Percentiles rank a stretch among this genome's conserved stretches.
These are phyloP conservation scores for Portevinia maculata DNA, from an alignment of 2,888 invertebrate genomes.

Conservation along the genomic window DNA sequence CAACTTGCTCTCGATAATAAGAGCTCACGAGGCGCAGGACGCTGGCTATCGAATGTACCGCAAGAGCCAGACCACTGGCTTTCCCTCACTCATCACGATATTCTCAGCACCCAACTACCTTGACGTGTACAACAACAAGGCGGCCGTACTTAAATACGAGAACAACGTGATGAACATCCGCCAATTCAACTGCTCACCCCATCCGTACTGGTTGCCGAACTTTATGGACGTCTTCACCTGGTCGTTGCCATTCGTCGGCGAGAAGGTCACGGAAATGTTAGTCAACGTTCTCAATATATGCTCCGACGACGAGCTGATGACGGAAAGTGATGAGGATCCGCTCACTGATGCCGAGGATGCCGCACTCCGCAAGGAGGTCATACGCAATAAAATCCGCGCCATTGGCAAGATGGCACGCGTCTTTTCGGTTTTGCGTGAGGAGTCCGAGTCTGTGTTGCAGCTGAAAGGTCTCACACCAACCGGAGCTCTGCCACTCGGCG, in stretches of 20 bases:
- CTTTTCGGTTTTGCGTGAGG: conserved; percentile 99
- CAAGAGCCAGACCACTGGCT: conserved; percentile 99
- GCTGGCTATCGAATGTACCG: conserved; percentile 99
- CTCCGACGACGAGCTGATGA: conserved; percentile 99
- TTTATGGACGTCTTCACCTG: conserved; percentile 99
- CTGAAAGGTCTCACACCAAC: conserved; percentile 99
- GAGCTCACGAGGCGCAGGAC: conserved; percentile 99
- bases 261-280: conserved; percentile 99
- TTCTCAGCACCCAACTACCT: conserved; percentile 99
- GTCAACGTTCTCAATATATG: conserved; percentile 99
- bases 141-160: conserved; percentile 99
- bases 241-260: conserved; percentile 99
- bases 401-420: conserved; percentile 99
- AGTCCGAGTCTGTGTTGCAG: conserved; percentile 99
- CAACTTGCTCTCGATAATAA: conserved; percentile 99
- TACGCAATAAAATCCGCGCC: conserved; percentile 99
- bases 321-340: conserved; percentile 93
- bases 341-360: conserved; percentile 89
- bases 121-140: conserved; percentile 99
- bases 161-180: conserved; percentile 99
- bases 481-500: conserved; percentile 97
- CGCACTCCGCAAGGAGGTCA: conserved; percentile 98
- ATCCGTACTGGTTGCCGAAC: conserved; percentile 99
- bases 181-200: conserved; percentile 99
- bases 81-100: conserved; percentile 99